phyloP scores from a whole-genome alignment of 2,888 invertebrate genomes.

The Craniophora ligustri region DNA sequence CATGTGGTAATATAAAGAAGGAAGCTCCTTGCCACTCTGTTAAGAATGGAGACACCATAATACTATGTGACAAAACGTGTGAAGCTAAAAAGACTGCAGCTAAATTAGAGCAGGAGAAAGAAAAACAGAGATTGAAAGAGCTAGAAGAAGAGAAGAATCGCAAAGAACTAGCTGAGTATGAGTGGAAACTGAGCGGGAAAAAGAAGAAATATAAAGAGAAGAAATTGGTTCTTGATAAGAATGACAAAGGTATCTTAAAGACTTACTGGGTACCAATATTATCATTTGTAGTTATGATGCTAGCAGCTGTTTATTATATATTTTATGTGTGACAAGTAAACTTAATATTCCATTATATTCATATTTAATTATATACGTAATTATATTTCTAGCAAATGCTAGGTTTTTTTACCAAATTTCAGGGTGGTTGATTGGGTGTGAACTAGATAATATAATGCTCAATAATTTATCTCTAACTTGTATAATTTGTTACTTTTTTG shows the following conservation, averaged over 20 bases:
- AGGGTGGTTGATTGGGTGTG: not conserved
- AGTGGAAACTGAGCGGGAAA: constrained; percentile 92
- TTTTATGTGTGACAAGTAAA: constrained; percentile 46
- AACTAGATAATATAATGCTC: not conserved
- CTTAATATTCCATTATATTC: constrained; percentile 18
- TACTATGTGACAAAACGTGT: constrained; percentile 91
- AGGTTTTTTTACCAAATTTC: constrained; percentile 17
- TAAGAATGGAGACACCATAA: constrained; percentile 74
- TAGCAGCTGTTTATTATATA: constrained; percentile 65
- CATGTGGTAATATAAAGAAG: constrained; percentile 93
- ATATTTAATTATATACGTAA: constrained; percentile 16
- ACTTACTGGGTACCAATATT: constrained; percentile 82
- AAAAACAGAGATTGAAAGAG: constrained; percentile 88
- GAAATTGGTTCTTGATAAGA: constrained; percentile 80
- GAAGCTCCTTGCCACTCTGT: constrained; percentile 91
- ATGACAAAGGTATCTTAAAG: constrained; percentile 75
- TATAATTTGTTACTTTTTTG: too few relatives aligned
- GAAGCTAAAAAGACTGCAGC: constrained; percentile 86
- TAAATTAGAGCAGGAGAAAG: constrained; percentile 85
- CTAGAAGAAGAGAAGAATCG: constrained; percentile 91
- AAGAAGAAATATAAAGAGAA: constrained; percentile 86
- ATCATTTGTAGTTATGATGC: constrained; percentile 63
- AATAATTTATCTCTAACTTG: too few relatives aligned
- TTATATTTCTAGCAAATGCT: constrained; percentile 18
- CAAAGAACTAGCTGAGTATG: constrained; percentile 92